A percentile compares a stretch with the other conserved stretches of the same genome.
Evolutionary conservation across 2,888 invertebrate species (phyloP).

Genomic region (Lutraria lutraria): DNA sequence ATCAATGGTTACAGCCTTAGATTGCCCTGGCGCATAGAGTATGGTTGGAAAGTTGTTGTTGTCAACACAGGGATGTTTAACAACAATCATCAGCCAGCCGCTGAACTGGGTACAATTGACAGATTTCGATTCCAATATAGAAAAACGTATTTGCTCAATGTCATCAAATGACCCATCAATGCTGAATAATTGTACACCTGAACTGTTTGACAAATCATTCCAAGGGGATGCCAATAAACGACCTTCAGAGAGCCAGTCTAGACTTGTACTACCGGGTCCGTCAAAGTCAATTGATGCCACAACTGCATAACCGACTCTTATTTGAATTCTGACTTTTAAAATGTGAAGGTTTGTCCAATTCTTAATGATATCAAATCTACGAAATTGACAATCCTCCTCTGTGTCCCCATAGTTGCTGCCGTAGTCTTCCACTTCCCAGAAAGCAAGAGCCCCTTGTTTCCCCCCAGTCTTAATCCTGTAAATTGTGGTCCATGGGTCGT

Average conservation of each 20-base stretch:
- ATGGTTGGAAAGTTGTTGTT: background rate
- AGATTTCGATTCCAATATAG: background rate
- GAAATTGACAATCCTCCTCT: background rate
- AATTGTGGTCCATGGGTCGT: background rate
- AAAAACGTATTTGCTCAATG: no score
- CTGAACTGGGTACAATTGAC: background rate
- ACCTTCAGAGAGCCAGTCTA: background rate
- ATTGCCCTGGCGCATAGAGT: background rate
- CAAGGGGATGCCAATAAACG: background rate
- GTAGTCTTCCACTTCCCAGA: background rate
- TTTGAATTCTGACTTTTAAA: background rate
- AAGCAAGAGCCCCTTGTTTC: background rate
- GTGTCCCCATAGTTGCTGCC: background rate
- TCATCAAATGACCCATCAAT: background rate
- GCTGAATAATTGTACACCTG: background rate
- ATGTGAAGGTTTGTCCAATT: background rate
- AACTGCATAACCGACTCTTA: background rate
- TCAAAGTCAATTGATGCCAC: background rate
- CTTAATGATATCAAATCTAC: background rate
- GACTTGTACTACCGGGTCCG: background rate
- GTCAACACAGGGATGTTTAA: background rate
- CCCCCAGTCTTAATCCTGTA: background rate
- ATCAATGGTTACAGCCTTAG: background rate
- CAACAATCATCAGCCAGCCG: background rate
- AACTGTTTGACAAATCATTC: background rate